These are phyloP conservation scores for Cyclura pinguis DNA, from an alignment of 2,797 vertebrate species.

Conservation along the genomic window DNA sequence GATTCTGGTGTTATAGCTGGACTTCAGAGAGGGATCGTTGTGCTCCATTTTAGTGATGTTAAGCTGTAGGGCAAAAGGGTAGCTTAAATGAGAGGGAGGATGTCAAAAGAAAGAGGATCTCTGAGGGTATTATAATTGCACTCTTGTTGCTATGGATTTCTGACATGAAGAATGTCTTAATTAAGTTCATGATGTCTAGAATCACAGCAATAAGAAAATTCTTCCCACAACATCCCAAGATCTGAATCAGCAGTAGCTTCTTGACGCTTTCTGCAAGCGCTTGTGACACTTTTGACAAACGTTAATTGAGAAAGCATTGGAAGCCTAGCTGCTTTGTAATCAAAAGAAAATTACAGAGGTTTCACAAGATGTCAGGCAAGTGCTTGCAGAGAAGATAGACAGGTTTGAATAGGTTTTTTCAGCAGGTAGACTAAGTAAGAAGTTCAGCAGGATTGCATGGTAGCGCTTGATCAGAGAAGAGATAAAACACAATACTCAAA, in stretches of 20 bases:
- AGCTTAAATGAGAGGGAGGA: slow-evolving; percentile 70
- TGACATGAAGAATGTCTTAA: slow-evolving; percentile 73
- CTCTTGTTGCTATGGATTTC: slow-evolving; percentile 70
- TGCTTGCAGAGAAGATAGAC: slow-evolving; percentile 69
- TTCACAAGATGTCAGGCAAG: slow-evolving; percentile 79
- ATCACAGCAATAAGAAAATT: slow-evolving; percentile 35
- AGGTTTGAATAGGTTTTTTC: slow-evolving; percentile 68
- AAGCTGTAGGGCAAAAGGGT: slow-evolving; percentile 73
- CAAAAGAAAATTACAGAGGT: slow-evolving; percentile 80
- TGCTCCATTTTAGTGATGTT: slow-evolving; percentile 63
- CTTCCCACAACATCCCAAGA: slow-evolving; percentile 8
- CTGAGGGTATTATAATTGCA: slow-evolving; percentile 58
- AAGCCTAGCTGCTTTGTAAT: slow-evolving; percentile 81
- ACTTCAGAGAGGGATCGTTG: slow-evolving; percentile 42
- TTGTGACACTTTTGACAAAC: slow-evolving; percentile 79
- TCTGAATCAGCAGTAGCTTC: slow-evolving; percentile 63
- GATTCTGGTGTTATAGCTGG: slow-evolving; percentile 50
- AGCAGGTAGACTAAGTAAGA: slow-evolving; percentile 57
- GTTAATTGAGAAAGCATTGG: slow-evolving; percentile 86
- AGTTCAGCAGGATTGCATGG: slow-evolving; percentile 64
- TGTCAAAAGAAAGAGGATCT: slow-evolving; percentile 35
- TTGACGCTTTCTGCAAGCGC: slow-evolving; percentile 68
- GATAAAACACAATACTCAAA: slow-evolving; percentile 54
- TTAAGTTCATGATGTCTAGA: slow-evolving; percentile 73
- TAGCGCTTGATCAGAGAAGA: slow-evolving; percentile 65